Percentiles rank a stretch among this genome's conserved stretches.
Conservation (phyloP, 2,888 invertebrate genomes). For the Invenusta paracnida region DNA sequence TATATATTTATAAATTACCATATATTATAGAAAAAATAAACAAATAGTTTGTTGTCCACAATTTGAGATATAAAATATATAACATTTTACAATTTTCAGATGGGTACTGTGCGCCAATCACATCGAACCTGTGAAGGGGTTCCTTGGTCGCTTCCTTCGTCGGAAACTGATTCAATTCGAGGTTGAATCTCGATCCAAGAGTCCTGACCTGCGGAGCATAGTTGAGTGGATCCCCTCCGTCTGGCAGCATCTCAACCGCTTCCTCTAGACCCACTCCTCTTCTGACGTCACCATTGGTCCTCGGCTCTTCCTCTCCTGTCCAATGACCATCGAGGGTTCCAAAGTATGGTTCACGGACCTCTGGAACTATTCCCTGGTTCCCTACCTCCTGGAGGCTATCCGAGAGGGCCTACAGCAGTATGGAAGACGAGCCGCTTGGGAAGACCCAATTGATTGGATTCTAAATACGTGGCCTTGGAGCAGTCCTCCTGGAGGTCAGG, state of each 20-base stretch:
- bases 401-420: conserved; percentile 74
- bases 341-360: conserved; percentile 97
- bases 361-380: conserved; percentile 95
- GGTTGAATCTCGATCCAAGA: conserved; percentile 67
- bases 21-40: too few relatives aligned
- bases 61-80: too few relatives aligned
- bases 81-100: conserved; percentile 59
- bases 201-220: conserved; percentile 61
- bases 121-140: conserved; percentile 95
- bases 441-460: conserved; percentile 87
- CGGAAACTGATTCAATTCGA: conserved; percentile 75
- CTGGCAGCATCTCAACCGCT: conserved; percentile 89
- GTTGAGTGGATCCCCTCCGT: conserved; percentile 90
- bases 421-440: conserved; percentile 72
- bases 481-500: conserved; percentile 51
- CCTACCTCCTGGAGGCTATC: conserved; percentile 87
- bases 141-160: conserved; percentile 77
- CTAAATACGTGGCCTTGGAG: conserved; percentile 86
- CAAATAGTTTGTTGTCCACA: too few relatives aligned
- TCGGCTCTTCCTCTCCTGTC: conserved; percentile 68
- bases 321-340: conserved; percentile 68
- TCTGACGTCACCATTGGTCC: conserved; percentile 89
- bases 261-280: conserved; percentile 89
- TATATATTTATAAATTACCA: neutral
- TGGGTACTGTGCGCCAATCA: conserved; percentile 85